phyloP scores from a whole-genome alignment of 2,113 vertebrate genomes.

The Mobula birostris region DNA sequence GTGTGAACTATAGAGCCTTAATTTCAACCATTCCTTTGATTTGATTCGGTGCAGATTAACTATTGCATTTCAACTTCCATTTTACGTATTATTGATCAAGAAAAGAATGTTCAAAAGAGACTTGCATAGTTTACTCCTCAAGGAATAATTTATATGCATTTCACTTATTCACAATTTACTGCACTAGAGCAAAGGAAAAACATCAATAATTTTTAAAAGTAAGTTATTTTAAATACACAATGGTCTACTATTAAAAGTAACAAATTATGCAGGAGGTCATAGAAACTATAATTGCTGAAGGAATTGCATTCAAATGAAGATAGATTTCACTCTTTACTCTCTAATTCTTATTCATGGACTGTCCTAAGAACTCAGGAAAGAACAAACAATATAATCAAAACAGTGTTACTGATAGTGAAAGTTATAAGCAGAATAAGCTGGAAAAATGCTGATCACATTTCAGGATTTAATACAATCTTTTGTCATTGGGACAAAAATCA shows the following conservation, averaged over 20 bases:
- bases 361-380: neutral
- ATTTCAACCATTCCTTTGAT: neutral
- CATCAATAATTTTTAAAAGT: neutral
- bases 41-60: neutral
- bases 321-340: neutral
- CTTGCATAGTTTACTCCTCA: neutral
- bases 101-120: neutral
- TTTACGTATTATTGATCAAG: neutral
- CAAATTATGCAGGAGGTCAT: neutral
- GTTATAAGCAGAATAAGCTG: neutral
- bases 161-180: conserved; percentile 6
- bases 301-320: neutral
- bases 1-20: neutral
- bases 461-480: neutral
- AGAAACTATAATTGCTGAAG: neutral
- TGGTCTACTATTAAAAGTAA: neutral
- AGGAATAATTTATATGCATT: neutral
- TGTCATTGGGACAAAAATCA: neutral
- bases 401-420: neutral
- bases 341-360: neutral
- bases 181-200: neutral
- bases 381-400: neutral
- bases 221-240: neutral
- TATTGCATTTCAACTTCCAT: neutral
- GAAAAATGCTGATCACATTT: neutral